Base-by-base conservation (phyloP, 1,140 invertebrate genomes). In the Neodiprion fabricii region DNA sequence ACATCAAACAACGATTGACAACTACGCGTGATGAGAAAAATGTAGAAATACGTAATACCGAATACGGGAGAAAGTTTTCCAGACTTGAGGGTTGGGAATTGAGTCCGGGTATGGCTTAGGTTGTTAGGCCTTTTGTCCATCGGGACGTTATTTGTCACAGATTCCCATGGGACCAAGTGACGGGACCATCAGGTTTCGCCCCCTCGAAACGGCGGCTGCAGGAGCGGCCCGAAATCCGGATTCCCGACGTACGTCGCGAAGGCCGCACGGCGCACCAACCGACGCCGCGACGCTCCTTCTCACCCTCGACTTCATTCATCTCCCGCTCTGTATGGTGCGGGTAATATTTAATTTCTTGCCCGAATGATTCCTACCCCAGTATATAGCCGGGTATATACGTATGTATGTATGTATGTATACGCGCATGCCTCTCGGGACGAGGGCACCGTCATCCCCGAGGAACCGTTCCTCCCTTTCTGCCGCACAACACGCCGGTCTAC, bases 261-360 rank as follows among this genome's bases (percentile, higher is more conserved):
- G 53, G 53, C 28, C 28, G 28, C 28, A 40, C 28, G 5, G 28
- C n/a, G 11, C 53, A 12, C 11, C 11, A 53, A 61, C n/a, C 53
- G 53, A 17, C 11, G 53, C n/a, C 53, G 11, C 53, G 53, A 61
- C 11, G 53, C 53, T 61, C 53, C 53, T 69, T 70, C 17, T 47
- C n/a, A 28, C 68, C 50, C 28, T 61, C 48, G 49, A 48, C 69
- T 48, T 50, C 23, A 40, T 40, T 61, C 73, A 67, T 70, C 49
- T 73, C 73, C 76, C 70, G 72, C 61, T 77, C 73, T 74, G 11
- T 11, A 80, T 74, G 75, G 53, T 61, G 53, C 53, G 77, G 78
- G 76, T 84, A 83, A 84, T 84, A 84, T 84, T 84, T 84, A 83
- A 83, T 84, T 83, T 84, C 80, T 83, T 84, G 81, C 81, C 80